Evolutionary conservation across 2,888 invertebrate genomes (phyloP), one percentile per base, ranked within the genome.

Genomic region (Drosophila atroscutellata): DNA sequence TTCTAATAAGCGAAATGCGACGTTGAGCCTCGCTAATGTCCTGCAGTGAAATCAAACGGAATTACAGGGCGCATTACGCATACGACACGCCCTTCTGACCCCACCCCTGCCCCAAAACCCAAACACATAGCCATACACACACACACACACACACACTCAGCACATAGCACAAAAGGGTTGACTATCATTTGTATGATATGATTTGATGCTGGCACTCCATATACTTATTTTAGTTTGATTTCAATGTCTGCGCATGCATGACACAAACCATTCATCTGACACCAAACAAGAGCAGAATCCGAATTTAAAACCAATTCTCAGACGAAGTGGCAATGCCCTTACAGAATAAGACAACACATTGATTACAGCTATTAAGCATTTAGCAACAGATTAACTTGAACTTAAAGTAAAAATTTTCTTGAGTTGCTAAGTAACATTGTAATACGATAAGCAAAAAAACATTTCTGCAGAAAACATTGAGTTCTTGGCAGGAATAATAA

Each of bases 1-100:
- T 90, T 90, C 90, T 90, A 87, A 87, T 87, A 87, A 87, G 86
- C 87, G 76, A 90, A 86, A 90, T 87, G 83, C 85, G 81, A 74
- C 64, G 59, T 75, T 85, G 83, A 83, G 81, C 71, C 61, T 32
- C 68, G 66, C 83, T 83, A 83, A 83, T 87, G 90, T 90, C 77
- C 89, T 82, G 83, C 74, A 75, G 52, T 77, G 62, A 85, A 87
- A 85, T 87, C 87, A 79, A 80, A 75, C 72, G 81, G 81, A 81
- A 87, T 83, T 83, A 83, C 76, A 75, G 82, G 77, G 61, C 61
- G 61, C 67, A 81, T 78, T 82, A 83, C 76, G 73, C 70, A 78
- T 81, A 80, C 81, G 81, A 55, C 77, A 55, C 55, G 55, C 55
- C 55, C 55, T 26, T 26, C 15, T 8, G 15, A 24, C 13, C 45